phyloP scores from a whole-genome alignment of 2,797 vertebrate genomes.

The Ctenochaetus hawaiiensis region DNA sequence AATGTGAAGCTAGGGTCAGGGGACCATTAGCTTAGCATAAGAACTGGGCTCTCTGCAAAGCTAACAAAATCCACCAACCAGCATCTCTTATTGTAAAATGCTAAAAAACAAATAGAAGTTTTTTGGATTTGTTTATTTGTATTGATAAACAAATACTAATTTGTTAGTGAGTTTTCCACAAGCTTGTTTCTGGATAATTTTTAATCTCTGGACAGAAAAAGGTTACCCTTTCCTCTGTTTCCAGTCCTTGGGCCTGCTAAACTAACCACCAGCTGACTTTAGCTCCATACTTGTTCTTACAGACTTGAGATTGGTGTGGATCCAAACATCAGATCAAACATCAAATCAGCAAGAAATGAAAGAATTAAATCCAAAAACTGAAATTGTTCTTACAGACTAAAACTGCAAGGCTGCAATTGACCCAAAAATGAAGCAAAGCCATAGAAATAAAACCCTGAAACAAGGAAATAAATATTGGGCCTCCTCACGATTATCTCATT shows the following conservation, averaged over 20 bases:
- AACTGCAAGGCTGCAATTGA: slow-evolving; percentile 12
- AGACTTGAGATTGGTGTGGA: neutral
- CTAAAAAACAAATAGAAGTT: neutral
- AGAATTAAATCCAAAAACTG: neutral
- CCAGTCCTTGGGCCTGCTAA: neutral
- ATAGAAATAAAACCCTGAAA: neutral
- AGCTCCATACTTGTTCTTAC: neutral
- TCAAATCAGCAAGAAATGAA: neutral
- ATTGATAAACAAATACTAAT: neutral
- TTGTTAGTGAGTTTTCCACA: neutral
- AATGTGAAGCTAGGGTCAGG: neutral
- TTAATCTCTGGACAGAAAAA: neutral
- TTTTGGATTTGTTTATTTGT: neutral
- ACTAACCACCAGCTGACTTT: neutral
- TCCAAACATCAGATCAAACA: neutral
- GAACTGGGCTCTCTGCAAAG: neutral
- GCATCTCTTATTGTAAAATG: neutral
- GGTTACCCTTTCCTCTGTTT: neutral
- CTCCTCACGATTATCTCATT: neutral
- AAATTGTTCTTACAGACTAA: neutral
- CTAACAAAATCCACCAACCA: neutral
- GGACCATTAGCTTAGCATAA: neutral
- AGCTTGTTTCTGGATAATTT: neutral
- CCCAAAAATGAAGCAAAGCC: slow-evolving; percentile 4
- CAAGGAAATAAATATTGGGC: neutral